Conservation (phyloP, 1,140 invertebrate genomes). For the Amyelois transitella region DNA sequence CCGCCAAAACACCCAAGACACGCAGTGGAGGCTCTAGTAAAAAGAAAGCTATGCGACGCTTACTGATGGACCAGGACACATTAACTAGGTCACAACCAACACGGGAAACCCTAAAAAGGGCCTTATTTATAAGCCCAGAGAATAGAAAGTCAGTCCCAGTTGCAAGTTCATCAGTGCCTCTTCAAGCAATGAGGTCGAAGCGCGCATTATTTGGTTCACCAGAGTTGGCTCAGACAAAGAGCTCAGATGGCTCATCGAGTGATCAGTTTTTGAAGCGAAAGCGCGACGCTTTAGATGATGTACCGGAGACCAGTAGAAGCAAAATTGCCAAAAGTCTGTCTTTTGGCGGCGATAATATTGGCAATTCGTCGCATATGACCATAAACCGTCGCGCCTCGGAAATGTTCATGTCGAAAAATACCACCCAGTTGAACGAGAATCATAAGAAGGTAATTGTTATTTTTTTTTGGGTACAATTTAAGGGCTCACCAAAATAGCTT, state of each 20-base stretch:
- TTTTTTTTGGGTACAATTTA: neutral
- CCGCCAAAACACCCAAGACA: slow-evolving; percentile 62
- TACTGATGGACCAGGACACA: slow-evolving; percentile 45
- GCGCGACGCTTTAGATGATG: slow-evolving; percentile 74
- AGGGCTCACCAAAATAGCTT: too few relatives aligned
- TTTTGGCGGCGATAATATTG: slow-evolving; percentile 69
- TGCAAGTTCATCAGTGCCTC: slow-evolving; percentile 52
- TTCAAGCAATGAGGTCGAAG: slow-evolving; percentile 71
- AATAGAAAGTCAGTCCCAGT: slow-evolving; percentile 43
- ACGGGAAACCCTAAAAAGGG: slow-evolving; percentile 75
- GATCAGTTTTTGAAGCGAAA: slow-evolving; percentile 63
- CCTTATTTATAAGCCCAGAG: slow-evolving; percentile 79
- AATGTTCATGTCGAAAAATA: slow-evolving; percentile 31
- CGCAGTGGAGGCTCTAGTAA: slow-evolving; percentile 70
- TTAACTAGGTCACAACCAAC: slow-evolving; percentile 52
- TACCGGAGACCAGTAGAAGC: slow-evolving; percentile 60
- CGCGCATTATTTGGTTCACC: slow-evolving; percentile 77
- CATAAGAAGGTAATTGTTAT: slow-evolving; percentile 77
- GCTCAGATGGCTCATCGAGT: slow-evolving; percentile 47
- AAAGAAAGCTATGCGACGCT: slow-evolving; percentile 62
- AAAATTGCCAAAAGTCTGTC: slow-evolving; percentile 78
- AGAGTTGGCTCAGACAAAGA: slow-evolving; percentile 46
- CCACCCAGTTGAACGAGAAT: slow-evolving; percentile 74
- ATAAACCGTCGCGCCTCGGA: slow-evolving; percentile 60
- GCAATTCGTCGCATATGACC: slow-evolving; percentile 21